A percentile compares a stretch with the other conserved stretches of the same genome.
phyloP scores from a whole-genome alignment of 35 echinoderm and acorn worm genomes.

The Ptychodera flava region DNA sequence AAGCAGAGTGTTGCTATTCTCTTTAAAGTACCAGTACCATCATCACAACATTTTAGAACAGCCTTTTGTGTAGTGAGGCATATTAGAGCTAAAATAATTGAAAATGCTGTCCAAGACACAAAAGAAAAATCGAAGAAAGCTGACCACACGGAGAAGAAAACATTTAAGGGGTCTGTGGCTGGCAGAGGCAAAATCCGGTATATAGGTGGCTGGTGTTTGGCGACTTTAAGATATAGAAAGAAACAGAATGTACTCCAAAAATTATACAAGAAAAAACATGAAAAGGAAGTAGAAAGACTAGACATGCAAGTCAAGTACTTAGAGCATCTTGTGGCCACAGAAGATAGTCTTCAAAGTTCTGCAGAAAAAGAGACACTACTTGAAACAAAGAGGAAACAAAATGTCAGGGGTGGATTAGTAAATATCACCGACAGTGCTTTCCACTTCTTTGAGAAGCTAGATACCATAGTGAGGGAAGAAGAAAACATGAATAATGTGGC shows the following conservation, averaged over 20 bases:
- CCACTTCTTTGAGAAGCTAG: constrained; percentile 3
- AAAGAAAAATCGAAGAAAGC: not conserved
- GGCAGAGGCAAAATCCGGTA: constrained; percentile 3
- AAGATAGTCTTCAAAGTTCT: not conserved
- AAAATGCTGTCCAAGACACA: not conserved
- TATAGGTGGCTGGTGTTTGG: not conserved
- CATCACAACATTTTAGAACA: not conserved
- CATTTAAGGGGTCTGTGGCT: not conserved
- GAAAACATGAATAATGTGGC: constrained; percentile 3
- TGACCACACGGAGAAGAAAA: not conserved
- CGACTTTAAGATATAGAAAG: not conserved
- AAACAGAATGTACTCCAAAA: not conserved
- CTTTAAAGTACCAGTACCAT: no score
- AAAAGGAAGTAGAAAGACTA: not conserved
- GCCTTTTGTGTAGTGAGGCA: not conserved
- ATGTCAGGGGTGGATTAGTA: not conserved
- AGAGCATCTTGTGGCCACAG: not conserved
- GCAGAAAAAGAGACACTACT: not conserved
- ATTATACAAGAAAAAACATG: not conserved
- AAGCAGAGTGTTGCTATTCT: no score
- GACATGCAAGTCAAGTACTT: not conserved
- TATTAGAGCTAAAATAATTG: not conserved
- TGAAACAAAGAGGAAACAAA: not conserved
- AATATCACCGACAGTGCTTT: not conserved
- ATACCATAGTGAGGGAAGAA: constrained; percentile 5